Percentiles rank a stretch among this genome's conserved stretches.
These are phyloP conservation scores for Istiophorus platypterus DNA, from an alignment of 2,113 vertebrate genomes.

Conservation along the genomic window DNA sequence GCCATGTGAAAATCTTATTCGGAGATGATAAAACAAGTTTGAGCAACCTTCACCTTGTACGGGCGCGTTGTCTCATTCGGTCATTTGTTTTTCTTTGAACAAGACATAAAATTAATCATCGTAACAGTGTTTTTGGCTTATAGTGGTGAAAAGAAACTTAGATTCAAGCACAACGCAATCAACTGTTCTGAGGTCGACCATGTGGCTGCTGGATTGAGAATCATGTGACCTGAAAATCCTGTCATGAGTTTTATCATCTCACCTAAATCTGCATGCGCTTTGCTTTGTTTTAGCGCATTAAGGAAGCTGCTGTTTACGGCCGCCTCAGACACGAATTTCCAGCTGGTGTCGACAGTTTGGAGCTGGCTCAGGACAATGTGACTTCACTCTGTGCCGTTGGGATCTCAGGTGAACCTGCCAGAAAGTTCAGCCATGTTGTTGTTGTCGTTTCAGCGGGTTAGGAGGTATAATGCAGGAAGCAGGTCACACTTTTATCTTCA, in stretches of 20 bases:
- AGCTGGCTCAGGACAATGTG: slow-evolving; percentile 24
- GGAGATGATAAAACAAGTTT: neutral
- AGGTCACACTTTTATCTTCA: neutral
- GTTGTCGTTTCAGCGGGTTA: slow-evolving; percentile 22
- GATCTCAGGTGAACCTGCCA: slow-evolving; percentile 19
- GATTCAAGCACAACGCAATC: too few relatives aligned
- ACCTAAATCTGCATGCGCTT: neutral
- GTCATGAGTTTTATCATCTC: neutral
- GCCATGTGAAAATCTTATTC: neutral
- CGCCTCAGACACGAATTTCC: neutral
- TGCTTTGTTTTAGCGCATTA: slow-evolving; percentile 19
- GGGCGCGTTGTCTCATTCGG: too few relatives aligned
- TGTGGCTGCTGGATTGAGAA: too few relatives aligned
- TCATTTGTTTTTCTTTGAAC: neutral
- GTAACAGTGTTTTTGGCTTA: too few relatives aligned
- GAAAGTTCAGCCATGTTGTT: slow-evolving; percentile 16
- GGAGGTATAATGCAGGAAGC: slow-evolving; percentile 42
- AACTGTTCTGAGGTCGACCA: too few relatives aligned
- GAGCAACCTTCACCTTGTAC: neutral
- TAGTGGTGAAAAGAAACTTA: too few relatives aligned
- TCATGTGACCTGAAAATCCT: neutral
- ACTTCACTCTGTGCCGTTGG: slow-evolving; percentile 29
- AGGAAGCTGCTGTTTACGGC: neutral
- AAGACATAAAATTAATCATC: neutral
- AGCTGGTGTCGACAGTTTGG: neutral